Base-by-base conservation (phyloP, 2,888 invertebrate genomes). In the Tetanocera ferruginea region DNA sequence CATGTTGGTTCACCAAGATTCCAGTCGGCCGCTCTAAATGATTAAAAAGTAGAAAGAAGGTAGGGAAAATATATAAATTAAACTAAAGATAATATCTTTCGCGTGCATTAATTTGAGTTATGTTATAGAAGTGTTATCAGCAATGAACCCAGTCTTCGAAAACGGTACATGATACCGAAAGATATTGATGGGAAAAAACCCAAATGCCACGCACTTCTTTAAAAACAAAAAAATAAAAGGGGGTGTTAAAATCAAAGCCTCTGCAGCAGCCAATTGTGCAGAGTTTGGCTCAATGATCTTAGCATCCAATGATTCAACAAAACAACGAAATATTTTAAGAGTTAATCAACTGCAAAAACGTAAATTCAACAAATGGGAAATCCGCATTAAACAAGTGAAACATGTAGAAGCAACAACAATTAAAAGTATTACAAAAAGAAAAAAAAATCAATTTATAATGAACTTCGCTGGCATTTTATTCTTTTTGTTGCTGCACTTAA, bases 1-100 rank as follows among this genome's bases (percentile, higher is more conserved):
- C 99, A 99, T 87, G 98, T 96, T n/a, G 99, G 99, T 85, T 95
- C 95, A 86, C 97, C 96, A 77, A 99, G 91, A 91, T 97, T 98
- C 99, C 99, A 99, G 90, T 99, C 99, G 70, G 98, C 97, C 84
- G 99, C 99, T 91, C 99, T 99, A 89, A 37, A 77, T 43, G 57
- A 31, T 43, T 43, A 14, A 1, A 14, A 1, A 37, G 37, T 1
- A 8, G 37, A 8, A 8, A 76, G 37, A 51, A 64, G 4, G 51
- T 9, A 34, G 9, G 25, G 23, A 67, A 31, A 8, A 34, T n/a
- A 70, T 49, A 70, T 62, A 31, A 28, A 19, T 31, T 9, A 19
- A 14, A 28, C 0, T 6, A 37, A 14, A 5, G 4, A 9, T 28
- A 14, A n/a, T 37, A 19, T n/a, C 19, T 37, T 31, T 31, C 3